Evolutionary conservation across 1,140 invertebrate genomes (phyloP), one percentile per base, ranked within the genome.

Genomic region (Monochamus saltuarius): DNA sequence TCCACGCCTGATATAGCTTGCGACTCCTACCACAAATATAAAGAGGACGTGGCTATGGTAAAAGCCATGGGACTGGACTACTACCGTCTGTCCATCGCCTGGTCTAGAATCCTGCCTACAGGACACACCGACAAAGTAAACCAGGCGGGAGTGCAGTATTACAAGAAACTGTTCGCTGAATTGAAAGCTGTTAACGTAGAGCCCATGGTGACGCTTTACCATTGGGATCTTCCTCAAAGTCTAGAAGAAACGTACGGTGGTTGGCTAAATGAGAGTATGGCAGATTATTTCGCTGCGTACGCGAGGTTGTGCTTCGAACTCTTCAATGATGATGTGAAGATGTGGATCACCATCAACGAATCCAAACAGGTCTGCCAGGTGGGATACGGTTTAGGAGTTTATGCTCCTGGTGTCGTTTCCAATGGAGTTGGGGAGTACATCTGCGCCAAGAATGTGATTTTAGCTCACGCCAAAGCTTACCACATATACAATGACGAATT

Each of bases 341-440:
- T 76, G 19, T 90, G 88, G 85, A 83, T 85, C 1, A 90, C 88
- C 0, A 82, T 90, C 57, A 89, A 90, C 70, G 87, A 90, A 72
- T 86, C 87, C 2, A 82, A 82, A 78, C 83, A 86, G 57, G 79
- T 84, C 22, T 29, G 22, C 22, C 22, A 29, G 22, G 22, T 6
- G 2, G 22, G 22, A 29, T 29, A 29, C 6, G 4, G 45, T 22
- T 2, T 4, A 11, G 54, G 17, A 14, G 1, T 35, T 11, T 39
- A 14, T 17, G 54, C 69, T 9, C 71, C 74, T 8, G 64, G 22
- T 46, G 46, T 71, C 7, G 68, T 57, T 16, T 59, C 66, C 64
- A 17, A 64, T 9, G 64, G 73, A 58, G 45, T 64, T 35, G 64
- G 55, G 7, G 66, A 59, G 43, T 72, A 70, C 56, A 57, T 62